Conservation (phyloP, 2,113 vertebrate species). For the Silurus asotus region DNA sequence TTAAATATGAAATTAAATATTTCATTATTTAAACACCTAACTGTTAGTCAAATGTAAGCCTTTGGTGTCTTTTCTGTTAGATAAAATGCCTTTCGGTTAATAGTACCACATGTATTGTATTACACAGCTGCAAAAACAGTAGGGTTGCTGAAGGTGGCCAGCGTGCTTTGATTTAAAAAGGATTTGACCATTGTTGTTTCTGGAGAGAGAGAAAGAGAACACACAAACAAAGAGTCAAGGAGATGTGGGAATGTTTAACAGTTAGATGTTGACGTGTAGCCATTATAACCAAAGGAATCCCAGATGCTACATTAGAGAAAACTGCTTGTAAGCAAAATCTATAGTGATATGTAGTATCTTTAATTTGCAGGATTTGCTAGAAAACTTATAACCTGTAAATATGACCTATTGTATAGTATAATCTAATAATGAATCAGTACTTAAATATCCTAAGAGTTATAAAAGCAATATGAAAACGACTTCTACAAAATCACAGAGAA, state of each 20-base stretch:
- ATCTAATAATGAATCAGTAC: background rate
- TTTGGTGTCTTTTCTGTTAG: background rate
- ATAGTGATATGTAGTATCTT: background rate
- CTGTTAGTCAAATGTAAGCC: conserved; percentile 1
- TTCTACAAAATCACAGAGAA: background rate
- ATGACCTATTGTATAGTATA: background rate
- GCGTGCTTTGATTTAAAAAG: background rate
- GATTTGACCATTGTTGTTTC: background rate
- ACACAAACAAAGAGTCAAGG: too few relatives aligned
- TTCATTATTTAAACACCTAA: background rate
- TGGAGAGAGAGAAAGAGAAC: background rate
- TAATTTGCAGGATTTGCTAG: background rate
- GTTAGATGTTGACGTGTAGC: background rate
- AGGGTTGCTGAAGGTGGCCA: conserved; percentile 3
- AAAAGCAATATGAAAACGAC: background rate
- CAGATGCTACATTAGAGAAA: background rate
- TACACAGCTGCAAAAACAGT: background rate
- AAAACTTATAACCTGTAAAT: background rate
- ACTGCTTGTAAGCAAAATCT: background rate
- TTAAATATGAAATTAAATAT: too few relatives aligned
- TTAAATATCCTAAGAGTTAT: background rate
- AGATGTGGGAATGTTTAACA: background rate
- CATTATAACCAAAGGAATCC: background rate
- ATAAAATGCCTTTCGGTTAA: conserved; percentile 18
- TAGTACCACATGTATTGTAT: background rate